phyloP scores from a whole-genome alignment of 2,888 invertebrate species.

The Phortica okadai region DNA sequence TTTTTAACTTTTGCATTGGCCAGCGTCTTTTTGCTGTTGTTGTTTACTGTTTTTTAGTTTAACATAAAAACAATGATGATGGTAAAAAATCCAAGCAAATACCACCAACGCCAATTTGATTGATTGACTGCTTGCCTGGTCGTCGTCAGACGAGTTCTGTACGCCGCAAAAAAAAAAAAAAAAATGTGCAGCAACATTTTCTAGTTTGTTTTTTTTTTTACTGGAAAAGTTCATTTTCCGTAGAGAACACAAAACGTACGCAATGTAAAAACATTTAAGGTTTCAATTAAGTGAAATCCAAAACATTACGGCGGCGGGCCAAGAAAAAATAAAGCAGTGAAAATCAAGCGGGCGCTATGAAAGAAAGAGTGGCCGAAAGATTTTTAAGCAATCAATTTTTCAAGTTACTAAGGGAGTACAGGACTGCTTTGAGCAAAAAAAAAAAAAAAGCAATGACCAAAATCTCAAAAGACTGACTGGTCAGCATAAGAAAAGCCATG shows the following conservation, averaged over 20 bases:
- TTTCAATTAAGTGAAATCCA: conserved; percentile 65
- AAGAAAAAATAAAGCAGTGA: conserved; percentile 42
- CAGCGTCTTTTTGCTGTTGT: neutral
- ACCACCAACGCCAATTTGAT: conserved; percentile 56
- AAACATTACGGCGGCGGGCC: conserved; percentile 36
- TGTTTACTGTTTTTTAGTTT: neutral
- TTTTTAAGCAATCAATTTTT: conserved; percentile 63
- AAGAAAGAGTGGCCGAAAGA: conserved; percentile 40
- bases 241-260: conserved; percentile 1
- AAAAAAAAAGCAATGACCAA: conserved; percentile 3
- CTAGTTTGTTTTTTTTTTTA: conserved; percentile 15
- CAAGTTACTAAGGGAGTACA: neutral
- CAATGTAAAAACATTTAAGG: conserved; percentile 66
- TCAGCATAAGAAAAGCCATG: neutral
- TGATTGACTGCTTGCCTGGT: conserved; percentile 45
- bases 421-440: neutral
- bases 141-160: neutral
- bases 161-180: conserved; percentile 12
- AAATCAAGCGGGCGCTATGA: conserved; percentile 32
- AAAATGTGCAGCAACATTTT: conserved; percentile 43
- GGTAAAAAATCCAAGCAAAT: conserved; percentile 41
- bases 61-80: conserved; percentile 29
- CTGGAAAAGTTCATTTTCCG: conserved; percentile 37
- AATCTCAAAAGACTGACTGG: conserved; percentile 39
- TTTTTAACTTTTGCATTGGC: too few relatives aligned